Conservation (phyloP, 2,113 vertebrate genomes). For the Bufo bufo region DNA sequence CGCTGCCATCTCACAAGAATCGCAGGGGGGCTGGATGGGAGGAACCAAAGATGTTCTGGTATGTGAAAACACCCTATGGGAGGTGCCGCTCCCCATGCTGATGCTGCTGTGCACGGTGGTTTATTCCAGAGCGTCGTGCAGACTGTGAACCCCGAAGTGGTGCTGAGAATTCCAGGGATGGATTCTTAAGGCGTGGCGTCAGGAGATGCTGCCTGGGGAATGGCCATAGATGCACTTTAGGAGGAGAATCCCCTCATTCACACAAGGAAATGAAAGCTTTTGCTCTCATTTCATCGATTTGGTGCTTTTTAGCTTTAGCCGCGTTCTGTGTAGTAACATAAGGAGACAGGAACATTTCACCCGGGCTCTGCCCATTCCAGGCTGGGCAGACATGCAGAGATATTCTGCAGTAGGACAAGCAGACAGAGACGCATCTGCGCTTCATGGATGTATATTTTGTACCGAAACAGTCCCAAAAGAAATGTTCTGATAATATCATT, state of each 20-base stretch:
- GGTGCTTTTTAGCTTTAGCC: not conserved
- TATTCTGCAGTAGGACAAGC: not conserved
- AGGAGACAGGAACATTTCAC: not conserved
- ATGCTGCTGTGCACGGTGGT: constrained; percentile 21
- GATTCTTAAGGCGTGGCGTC: constrained; percentile 55
- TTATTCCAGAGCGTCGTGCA: constrained; percentile 46
- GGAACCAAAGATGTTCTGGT: constrained; percentile 56
- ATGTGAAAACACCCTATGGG: constrained; percentile 54
- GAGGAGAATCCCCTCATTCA: constrained; percentile 29
- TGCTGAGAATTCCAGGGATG: constrained; percentile 40
- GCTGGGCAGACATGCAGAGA: not conserved
- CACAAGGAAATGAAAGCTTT: constrained; percentile 21
- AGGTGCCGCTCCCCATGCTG: constrained; percentile 60
- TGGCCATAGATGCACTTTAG: constrained; percentile 11
- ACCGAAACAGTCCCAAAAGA: not conserved
- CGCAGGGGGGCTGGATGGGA: constrained; percentile 65
- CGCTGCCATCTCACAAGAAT: constrained; percentile 79
- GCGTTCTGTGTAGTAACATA: not conserved
- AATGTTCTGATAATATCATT: not conserved
- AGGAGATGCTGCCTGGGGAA: constrained; percentile 51
- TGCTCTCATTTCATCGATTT: constrained; percentile 3
- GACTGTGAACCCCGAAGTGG: constrained; percentile 63
- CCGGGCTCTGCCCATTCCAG: not conserved
- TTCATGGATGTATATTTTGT: not conserved
- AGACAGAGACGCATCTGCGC: not conserved